Base-by-base conservation (phyloP, 2,113 vertebrate species). In the Pipra filicauda region DNA sequence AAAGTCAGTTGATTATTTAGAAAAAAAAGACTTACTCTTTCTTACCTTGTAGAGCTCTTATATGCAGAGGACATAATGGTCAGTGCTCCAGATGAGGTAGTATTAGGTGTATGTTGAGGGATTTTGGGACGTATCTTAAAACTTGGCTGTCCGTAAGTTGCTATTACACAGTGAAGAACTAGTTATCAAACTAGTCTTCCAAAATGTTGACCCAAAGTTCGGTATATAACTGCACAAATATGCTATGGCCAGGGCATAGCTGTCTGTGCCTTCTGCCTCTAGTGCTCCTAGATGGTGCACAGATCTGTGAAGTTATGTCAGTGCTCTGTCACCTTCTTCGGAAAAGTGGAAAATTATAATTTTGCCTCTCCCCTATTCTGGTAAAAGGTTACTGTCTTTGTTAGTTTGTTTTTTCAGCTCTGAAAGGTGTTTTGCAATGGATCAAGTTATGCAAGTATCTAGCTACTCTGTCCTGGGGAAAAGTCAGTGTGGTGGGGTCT, bases 401-500 rank as follows among this genome's bases (percentile, higher is more conserved):
- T n/a, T 62, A 4, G 9, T 77, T 26, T 41, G 4, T 11, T 59
- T 83, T 82, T 85, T 67, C 27, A 28, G 8, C 30, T 72, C 57
- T 64, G 39, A 59, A 46, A 59, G 21, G 4, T 57, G 12, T 92
- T 90, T 75, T 37, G 33, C 28, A 66, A 70, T 49, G 14, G 9
- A 41, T 81, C 3, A 2, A 35, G 3, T 71, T 77, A 33, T 15
- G 9, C 13, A 71, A 27, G 2, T 39, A 28, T 55, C 17, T 39
- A 33, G 23, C 13, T 91, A 2, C 20, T 59, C 4, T 64, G 23
- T 51, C 21, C 21, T 73, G 11, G 7, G 31, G 24, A 33, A 41
- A 72, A 59, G 15, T 19, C 15, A 31, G 0, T 41, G 17, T 7
- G 1, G 13, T 43, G 11, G 4, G 9, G 5, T 2, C 6, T 44